Evolutionary conservation across 2,888 invertebrate species (phyloP), one percentile per base, ranked within the genome.

Genomic region (Erebia aethiops): DNA sequence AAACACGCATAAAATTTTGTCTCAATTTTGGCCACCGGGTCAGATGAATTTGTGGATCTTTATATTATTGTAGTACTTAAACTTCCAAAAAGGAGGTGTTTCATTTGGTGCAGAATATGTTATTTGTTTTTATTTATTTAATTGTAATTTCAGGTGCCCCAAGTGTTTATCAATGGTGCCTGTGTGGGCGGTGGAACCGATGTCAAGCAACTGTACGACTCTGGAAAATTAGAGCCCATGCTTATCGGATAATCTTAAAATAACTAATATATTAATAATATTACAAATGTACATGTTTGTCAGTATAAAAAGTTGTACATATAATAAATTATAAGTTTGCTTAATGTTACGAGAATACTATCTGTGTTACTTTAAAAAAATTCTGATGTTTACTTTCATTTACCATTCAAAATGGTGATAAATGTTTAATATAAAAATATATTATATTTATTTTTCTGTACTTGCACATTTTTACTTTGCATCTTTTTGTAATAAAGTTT

Each of bases 131-230:
- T 18, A 7, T 70, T 52, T 11, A 14, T 63, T 43, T 71, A n/a
- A 72, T 46, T 46, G 18, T 49, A 2, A 11, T 93, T 92, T 26
- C 89, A 98, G 97, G 98, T 99, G 2, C 99, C 99, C 0, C 95
- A 99, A 82, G 98, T 99, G 2, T 99, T 99, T 87, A 95, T 99
- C 54, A 96, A 98, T 81, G 98, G 98, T 2, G 95, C 96, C 83
- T 99, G 96, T 84, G 94, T 99, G 70, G 99, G 99, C 7, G 99
- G 99, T 52, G 98, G 99, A 2, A 96, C 96, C 3, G 99, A 99
- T 82, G 97, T 98, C 0, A 96, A 96, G 82, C 94, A 95, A 52
- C 86, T 98, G 77, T 94, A 95, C 76, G 95, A 96, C 62, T 93
- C 91, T 67, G 98, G 98, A 66, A 94, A 96, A 83, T 90, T 98